Evolutionary conservation across 2,797 vertebrate species (phyloP).

Genomic region (Enteromius fasciolatus): DNA sequence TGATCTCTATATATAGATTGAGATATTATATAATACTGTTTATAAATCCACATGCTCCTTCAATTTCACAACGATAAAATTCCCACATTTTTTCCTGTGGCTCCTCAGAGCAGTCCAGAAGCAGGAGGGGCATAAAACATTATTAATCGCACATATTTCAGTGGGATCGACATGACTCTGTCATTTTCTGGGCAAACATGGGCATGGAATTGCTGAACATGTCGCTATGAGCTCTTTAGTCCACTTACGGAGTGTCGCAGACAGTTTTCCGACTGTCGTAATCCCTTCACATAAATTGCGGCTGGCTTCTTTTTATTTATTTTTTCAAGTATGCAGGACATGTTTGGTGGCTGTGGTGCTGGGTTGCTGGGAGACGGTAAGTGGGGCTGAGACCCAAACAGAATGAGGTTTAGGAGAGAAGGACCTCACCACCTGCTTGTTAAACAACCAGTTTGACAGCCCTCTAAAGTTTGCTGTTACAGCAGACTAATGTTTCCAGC

Average conservation of each 20-base stretch:
- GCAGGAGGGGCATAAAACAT: background rate
- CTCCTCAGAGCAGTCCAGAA: background rate
- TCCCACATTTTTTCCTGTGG: background rate
- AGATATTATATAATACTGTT: background rate
- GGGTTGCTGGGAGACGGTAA: slow-evolving; percentile 49
- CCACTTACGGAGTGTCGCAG: slow-evolving; percentile 27
- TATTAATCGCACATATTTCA: background rate
- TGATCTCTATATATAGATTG: background rate
- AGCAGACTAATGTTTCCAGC: slow-evolving; percentile 54
- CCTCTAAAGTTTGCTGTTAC: slow-evolving; percentile 46
- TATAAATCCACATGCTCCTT: background rate
- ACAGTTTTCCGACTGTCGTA: slow-evolving; percentile 50
- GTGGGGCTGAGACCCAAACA: slow-evolving; percentile 38
- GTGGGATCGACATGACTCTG: background rate
- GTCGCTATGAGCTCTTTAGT: slow-evolving; percentile 32
- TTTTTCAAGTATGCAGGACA: slow-evolving; percentile 45
- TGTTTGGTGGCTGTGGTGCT: slow-evolving; percentile 42
- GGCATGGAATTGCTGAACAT: slow-evolving; percentile 36
- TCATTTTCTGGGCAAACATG: slow-evolving; percentile 36
- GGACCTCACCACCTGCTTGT: slow-evolving; percentile 59
- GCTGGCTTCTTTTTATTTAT: slow-evolving; percentile 47
- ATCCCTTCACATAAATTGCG: slow-evolving; percentile 44
- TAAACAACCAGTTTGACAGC: slow-evolving; percentile 56
- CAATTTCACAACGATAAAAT: background rate
- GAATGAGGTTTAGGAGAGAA: slow-evolving; percentile 40